Evolutionary conservation across 2,888 invertebrate species (phyloP), one percentile per base, ranked within the genome.

Genomic region (Drymonia ruficornis): DNA sequence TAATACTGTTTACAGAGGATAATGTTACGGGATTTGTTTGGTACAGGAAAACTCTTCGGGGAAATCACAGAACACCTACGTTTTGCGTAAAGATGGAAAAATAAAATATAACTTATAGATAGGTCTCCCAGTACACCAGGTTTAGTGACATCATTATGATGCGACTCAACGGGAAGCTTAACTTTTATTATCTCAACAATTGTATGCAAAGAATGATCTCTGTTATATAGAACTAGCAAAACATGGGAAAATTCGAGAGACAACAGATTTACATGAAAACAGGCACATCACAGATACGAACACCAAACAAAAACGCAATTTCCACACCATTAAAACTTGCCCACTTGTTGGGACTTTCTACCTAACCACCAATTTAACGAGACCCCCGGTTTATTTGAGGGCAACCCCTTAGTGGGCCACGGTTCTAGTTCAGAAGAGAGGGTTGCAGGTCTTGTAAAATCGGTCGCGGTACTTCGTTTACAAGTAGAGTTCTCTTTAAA

Each of bases 271-370:
- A 76, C 78, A 76, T 77, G 73, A 67, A 68, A 77, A 78, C 77
- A 70, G 69, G 76, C 68, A 79, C 81, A 84, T 83, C 80, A 68
- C 74, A 74, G 81, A 81, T 79, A 79, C 77, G 74, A 66, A 71
- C 70, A 65, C 76, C 77, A 80, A 86, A 85, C 85, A 84, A 85
- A 86, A 86, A 85, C 83, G 80, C 83, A 83, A 86, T 87, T 85
- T 86, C 78, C 84, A 82, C 85, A 75, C 83, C 85, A 84, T 86
- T 86, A 86, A 84, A 87, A 86, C 78, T 84, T 84, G 78, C 67
- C 81, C 81, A 81, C 83, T 84, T 81, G 80, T 81, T 81, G 75
- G 69, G 72, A 76, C 68, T 76, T 72, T 59, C 57, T 54, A 65
- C 55, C 56, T 61, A 11, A 18, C 36, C 23, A 53, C 79, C 76